Conservation (phyloP, 2,113 vertebrate genomes). For the Neopipo cinnamomea region DNA sequence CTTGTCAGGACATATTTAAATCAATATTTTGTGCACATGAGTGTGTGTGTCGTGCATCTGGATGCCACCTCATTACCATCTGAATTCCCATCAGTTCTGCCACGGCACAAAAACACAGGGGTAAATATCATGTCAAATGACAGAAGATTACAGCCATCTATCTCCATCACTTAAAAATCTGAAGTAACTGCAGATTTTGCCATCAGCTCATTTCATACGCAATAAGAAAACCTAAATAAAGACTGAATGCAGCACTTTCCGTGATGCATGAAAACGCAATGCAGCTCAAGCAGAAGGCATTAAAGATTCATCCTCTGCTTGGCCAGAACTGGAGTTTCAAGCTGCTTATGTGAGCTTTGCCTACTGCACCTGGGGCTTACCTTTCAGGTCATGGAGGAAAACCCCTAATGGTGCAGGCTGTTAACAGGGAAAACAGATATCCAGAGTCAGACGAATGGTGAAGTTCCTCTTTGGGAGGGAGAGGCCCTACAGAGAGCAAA, state of each 20-base stretch:
- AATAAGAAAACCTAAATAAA: slow-evolving; percentile 67
- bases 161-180: slow-evolving; percentile 61
- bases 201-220: slow-evolving; percentile 67
- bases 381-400: not conserved
- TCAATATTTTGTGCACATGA: not conserved
- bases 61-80: slow-evolving; percentile 45
- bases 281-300: slow-evolving; percentile 47
- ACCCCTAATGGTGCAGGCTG: not conserved
- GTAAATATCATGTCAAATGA: slow-evolving; percentile 52
- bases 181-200: slow-evolving; percentile 63
- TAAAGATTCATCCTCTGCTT: slow-evolving; percentile 36
- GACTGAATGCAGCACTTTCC: slow-evolving; percentile 58
- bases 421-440: not conserved
- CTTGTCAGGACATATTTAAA: slow-evolving; percentile 48
- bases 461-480: not conserved
- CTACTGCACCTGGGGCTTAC: not conserved
- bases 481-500: not conserved
- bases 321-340: not conserved
- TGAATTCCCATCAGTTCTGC: not conserved
- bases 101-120: not conserved
- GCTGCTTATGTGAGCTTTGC: not conserved
- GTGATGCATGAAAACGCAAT: slow-evolving; percentile 54
- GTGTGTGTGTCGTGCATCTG: not conserved
- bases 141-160: slow-evolving; percentile 53
- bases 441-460: rapidly evolving